Evolutionary conservation across 2,888 invertebrate genomes (phyloP), one percentile per base, ranked within the genome.

Genomic region (Microctonus hyperodae): DNA sequence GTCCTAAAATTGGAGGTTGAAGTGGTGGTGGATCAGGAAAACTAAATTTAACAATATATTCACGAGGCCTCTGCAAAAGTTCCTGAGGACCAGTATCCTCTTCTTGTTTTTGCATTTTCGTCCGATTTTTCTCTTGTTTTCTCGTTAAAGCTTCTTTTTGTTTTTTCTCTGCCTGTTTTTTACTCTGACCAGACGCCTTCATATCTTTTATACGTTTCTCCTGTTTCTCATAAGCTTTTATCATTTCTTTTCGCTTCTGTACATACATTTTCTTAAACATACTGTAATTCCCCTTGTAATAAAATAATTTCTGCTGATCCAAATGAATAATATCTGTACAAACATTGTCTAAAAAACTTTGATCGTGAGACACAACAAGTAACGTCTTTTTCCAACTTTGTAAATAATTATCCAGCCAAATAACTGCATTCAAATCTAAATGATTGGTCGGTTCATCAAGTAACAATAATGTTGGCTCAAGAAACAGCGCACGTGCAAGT

Each of bases 371-470:
- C 11, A 99, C 99, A 68, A 99, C 94, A 33, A 99, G 86, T 2
- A 99, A 86, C 0, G 99, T 99, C 83, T 99, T 99, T 85, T 99
- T 99, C 99, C 99, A 99, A 2, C 90, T 90, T 88, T 98, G 98
- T 23, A 99, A 87, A 83, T 98, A 98, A 83, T 99, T 98, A 83
- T 99, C 99, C 65, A 99, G 88, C 99, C 99, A 99, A 88, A 99
- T 99, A 59, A 99, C 99, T 73, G 99, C 99, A 81, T 99, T 99
- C 67, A 99, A 88, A 88, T 99, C 99, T 77, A 99, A 91, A 86
- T 99, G 99, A 86, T 99, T 99, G 0, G 99, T 99, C 72, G 99
- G 99, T 88, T 99, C 99, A 86, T 99, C 99, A 35, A 99, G 90
- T 83, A 99, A 87, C 28, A 99, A 86, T n/a, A 99, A 86, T 1